These are phyloP conservation scores for Conomelus anceps DNA, from an alignment of 2,888 invertebrate species.

Conservation along the genomic window DNA sequence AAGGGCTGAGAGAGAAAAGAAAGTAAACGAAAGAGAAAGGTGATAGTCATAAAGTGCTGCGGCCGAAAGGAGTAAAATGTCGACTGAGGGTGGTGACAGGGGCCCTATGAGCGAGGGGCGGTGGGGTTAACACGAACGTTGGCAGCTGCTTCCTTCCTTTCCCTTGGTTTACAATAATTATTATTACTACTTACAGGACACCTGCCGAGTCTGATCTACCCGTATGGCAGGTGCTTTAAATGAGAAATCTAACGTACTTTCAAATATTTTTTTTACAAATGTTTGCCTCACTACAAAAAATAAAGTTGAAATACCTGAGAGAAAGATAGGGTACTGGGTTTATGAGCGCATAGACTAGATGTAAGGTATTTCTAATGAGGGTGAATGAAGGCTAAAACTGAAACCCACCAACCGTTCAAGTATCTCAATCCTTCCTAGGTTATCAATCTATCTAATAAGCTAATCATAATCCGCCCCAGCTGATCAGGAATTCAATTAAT, in stretches of 20 bases:
- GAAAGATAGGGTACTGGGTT: background rate
- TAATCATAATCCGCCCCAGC: no score
- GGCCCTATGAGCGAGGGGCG: background rate
- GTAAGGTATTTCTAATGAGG: no score
- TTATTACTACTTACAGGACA: background rate
- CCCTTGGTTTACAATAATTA: background rate
- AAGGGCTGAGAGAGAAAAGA: background rate
- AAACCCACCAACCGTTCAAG: no score
- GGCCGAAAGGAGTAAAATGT: background rate
- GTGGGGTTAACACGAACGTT: background rate
- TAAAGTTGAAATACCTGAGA: background rate
- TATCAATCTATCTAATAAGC: no score
- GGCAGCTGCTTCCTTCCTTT: background rate
- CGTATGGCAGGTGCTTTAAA: background rate
- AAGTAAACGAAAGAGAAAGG: background rate
- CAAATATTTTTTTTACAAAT: background rate
- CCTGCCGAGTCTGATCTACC: background rate
- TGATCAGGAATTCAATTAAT: no score
- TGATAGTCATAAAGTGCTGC: background rate
- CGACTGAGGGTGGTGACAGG: background rate
- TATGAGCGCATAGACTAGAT: no score
- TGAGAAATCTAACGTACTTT: background rate
- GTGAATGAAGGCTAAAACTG: no score
- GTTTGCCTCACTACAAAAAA: background rate
- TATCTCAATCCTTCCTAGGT: no score